phyloP scores from a whole-genome alignment of 2,113 vertebrate species.

The Protobothrops mucrosquamatus region DNA sequence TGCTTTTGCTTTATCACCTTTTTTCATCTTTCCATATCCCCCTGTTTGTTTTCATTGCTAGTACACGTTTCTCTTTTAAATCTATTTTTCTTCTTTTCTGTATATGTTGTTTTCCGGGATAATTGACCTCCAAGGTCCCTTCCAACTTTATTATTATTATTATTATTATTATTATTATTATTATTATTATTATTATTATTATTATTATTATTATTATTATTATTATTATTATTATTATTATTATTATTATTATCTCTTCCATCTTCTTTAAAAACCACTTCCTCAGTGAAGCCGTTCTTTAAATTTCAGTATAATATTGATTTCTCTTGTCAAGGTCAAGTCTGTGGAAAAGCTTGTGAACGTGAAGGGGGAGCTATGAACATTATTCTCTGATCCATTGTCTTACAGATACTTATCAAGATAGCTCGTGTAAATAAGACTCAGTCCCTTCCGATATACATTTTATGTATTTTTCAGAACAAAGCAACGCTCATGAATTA shows the following conservation, averaged over 20 bases:
- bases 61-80: background rate
- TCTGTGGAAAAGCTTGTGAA: background rate
- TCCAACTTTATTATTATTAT: too few species aligned
- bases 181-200: too few species aligned
- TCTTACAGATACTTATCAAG: background rate
- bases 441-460: background rate
- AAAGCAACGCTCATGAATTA: background rate
- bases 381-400: background rate
- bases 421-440: background rate
- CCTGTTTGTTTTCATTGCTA: background rate
- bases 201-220: too few species aligned
- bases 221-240: too few species aligned
- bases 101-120: background rate
- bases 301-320: slow-evolving; percentile 5
- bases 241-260: too few species aligned
- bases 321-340: background rate
- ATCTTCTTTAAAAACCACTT: background rate
- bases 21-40: background rate
- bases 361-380: background rate
- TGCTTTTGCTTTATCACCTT: background rate
- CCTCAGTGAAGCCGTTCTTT: background rate
- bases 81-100: background rate
- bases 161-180: too few species aligned
- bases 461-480: background rate
- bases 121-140: too few species aligned